These are phyloP conservation scores for Achlya flavicornis DNA, from an alignment of 2,888 invertebrate genomes.

Conservation along the genomic window DNA sequence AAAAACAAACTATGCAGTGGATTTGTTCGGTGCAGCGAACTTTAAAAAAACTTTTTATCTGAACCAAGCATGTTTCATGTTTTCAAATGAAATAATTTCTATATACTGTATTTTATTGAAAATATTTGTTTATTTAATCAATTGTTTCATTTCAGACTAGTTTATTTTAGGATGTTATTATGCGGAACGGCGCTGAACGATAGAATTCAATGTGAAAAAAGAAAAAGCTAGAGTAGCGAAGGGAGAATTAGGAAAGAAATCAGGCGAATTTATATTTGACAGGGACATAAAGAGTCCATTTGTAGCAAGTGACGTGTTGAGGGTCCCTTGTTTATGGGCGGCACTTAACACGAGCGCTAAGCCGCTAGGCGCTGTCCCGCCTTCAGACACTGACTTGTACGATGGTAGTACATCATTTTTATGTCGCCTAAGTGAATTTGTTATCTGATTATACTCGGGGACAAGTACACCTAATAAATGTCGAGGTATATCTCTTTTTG, in stretches of 20 bases:
- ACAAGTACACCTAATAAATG: constrained; percentile 55
- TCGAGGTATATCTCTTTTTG: constrained; percentile 38
- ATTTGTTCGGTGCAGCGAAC: constrained; percentile 58
- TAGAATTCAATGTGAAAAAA: constrained; percentile 13
- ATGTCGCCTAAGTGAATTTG: constrained; percentile 59
- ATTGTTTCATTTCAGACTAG: constrained; percentile 10
- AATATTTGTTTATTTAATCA: constrained; percentile 3
- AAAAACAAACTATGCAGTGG: constrained; percentile 61
- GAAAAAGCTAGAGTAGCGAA: constrained; percentile 14
- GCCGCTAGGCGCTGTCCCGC: constrained; percentile 40
- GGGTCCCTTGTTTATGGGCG: constrained; percentile 66
- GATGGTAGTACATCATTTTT: constrained; percentile 53
- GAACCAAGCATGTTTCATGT: constrained; percentile 15
- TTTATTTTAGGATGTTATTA: neutral
- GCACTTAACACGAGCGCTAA: constrained; percentile 64
- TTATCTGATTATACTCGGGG: constrained; percentile 57
- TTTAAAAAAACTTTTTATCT: constrained; percentile 53
- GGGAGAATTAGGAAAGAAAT: constrained; percentile 35
- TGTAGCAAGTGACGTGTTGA: constrained; percentile 65
- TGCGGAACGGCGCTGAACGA: neutral
- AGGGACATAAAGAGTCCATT: constrained; percentile 66
- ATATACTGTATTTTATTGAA: constrained; percentile 8
- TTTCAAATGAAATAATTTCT: constrained; percentile 28
- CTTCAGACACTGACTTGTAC: constrained; percentile 35
- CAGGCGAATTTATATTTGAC: constrained; percentile 57